Conservation (phyloP, 2,797 vertebrate species). For the Atherinosoma microstoma region DNA sequence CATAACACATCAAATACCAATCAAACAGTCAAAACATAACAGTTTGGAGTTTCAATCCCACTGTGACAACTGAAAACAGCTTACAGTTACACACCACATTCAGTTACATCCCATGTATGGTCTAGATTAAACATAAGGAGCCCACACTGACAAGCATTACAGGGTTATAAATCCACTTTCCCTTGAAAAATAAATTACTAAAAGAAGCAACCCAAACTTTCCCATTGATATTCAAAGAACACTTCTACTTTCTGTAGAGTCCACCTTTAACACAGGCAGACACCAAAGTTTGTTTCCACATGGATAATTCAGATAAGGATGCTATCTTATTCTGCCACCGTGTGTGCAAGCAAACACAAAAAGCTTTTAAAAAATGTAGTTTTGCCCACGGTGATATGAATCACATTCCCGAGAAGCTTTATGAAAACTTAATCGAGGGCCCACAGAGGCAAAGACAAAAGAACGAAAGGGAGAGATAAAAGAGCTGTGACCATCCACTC, state of each 20-base stretch:
- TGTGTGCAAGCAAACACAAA: slow-evolving; percentile 44
- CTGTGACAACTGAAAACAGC: too few species aligned
- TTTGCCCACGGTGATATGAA: slow-evolving; percentile 36
- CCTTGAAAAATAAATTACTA: not conserved
- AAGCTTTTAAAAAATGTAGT: slow-evolving; percentile 24
- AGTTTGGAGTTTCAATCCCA: too few species aligned
- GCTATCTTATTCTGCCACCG: slow-evolving; percentile 32
- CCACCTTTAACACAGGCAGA: slow-evolving; percentile 22
- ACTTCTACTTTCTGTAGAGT: slow-evolving; percentile 18
- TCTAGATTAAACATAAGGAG: not conserved
- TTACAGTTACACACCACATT: too few species aligned
- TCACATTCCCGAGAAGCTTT: slow-evolving; percentile 46
- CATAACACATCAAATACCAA: not conserved
- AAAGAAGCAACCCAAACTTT: slow-evolving; percentile 2
- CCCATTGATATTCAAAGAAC: slow-evolving; percentile 18
- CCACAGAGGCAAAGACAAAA: slow-evolving; percentile 33
- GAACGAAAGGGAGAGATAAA: slow-evolving; percentile 51
- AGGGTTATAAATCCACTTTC: not conserved
- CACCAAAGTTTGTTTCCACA: slow-evolving; percentile 36
- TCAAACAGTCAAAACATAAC: not conserved
- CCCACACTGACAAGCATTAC: not conserved
- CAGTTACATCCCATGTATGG: too few species aligned
- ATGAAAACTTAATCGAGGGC: slow-evolving; percentile 48
- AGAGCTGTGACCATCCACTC: slow-evolving; percentile 54
- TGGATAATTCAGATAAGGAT: slow-evolving; percentile 44